Percentiles rank a stretch among this genome's conserved stretches.
These are phyloP conservation scores for Pecten maximus DNA, from an alignment of 2,888 invertebrate genomes.

Conservation along the genomic window DNA sequence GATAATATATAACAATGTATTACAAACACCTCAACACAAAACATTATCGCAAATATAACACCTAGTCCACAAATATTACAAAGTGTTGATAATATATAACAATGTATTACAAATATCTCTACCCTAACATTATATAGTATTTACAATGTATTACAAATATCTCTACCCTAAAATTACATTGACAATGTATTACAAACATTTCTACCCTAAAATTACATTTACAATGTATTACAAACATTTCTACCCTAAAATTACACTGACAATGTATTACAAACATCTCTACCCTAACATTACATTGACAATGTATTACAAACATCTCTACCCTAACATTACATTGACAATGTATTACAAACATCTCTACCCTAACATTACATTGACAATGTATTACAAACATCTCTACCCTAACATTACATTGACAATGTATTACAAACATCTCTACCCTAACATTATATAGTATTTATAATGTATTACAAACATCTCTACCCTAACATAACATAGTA, in stretches of 20 bases:
- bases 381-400: neutral
- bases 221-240: too few relatives aligned
- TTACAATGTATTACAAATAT: neutral
- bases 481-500: too few relatives aligned
- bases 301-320: neutral
- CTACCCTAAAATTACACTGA: neutral
- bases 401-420: too few relatives aligned
- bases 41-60: neutral
- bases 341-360: neutral
- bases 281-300: neutral
- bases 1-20: neutral
- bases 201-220: too few relatives aligned
- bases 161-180: too few relatives aligned
- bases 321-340: too few relatives aligned
- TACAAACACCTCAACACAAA: neutral
- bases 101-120: neutral
- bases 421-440: too few relatives aligned
- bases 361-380: neutral
- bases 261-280: neutral
- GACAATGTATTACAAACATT: too few relatives aligned
- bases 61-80: neutral
- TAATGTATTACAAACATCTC: too few relatives aligned
- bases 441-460: too few relatives aligned
- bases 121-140: neutral
- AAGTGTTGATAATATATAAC: neutral